Evolutionary conservation across 1,140 invertebrate species (phyloP), one percentile per base, ranked within the genome.

Genomic region (Sinella curviseta): DNA sequence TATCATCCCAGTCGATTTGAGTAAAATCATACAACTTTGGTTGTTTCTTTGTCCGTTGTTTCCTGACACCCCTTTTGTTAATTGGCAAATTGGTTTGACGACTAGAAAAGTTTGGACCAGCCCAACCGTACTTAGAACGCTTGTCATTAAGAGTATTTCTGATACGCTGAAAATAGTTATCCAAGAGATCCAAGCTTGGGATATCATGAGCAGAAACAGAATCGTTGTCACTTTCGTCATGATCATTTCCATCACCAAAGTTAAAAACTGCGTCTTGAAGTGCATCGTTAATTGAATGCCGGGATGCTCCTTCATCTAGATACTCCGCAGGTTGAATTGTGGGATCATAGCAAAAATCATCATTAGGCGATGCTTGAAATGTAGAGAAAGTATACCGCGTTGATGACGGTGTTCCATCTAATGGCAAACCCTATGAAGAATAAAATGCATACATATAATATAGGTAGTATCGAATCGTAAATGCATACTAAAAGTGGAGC

Each of bases 271-370:
- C 39, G 24, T 60, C 55, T 17, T 24, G 12, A 24, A 60, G 17
- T 24, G 28, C 26, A 12, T 36, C 65, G 16, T 33, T 36, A 26
- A 74, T 39, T 0, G 74, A 20, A 48, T 57, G 16, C n/a, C n/a
- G n/a, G n/a, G n/a, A n/a, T n/a, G 39, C 8, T 48, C 20, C 39
- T 8, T 30, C 36, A 30, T 67, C 57, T 24, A 31, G 74, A 28
- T 80, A 80, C 17, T 76, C 76, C 20, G 76, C 74, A 26, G 79
- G 79, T n/a, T 75, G 26, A 26, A 39, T 77, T 20, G 67, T 75
- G 20, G 79, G 79, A 77, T 80, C 73, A 17, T 80, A 80, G 14
- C 36, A 74, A 70, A 80, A 80, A 26, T 77, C 75, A 73, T 67
- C 55, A 33, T 67, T 35, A 12, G 28, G 24, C 20, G 35, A 28